These are phyloP conservation scores for Diachrysia chrysitis DNA, from an alignment of 2,888 invertebrate genomes.

Conservation along the genomic window DNA sequence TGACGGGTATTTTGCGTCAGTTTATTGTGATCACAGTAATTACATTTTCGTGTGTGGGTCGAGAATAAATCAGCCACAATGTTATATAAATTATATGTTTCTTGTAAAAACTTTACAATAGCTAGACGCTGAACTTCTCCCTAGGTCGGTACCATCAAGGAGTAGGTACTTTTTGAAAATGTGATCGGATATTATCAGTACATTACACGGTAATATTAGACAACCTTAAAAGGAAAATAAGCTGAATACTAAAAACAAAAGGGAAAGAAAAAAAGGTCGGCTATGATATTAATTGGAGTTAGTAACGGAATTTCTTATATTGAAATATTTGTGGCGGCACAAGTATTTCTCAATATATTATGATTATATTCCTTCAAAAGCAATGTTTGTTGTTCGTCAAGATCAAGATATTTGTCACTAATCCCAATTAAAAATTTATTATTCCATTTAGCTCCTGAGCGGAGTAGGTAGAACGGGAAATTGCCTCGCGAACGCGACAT, in stretches of 20 bases:
- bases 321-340: slow-evolving; percentile 29
- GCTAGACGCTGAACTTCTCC: not conserved
- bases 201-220: slow-evolving; percentile 17
- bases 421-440: slow-evolving; percentile 62
- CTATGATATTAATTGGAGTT: slow-evolving; percentile 9
- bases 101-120: not conserved
- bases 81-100: not conserved
- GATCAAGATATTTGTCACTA: slow-evolving; percentile 41
- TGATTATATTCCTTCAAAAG: slow-evolving; percentile 28
- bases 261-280: slow-evolving; percentile 44
- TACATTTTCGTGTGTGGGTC: not conserved
- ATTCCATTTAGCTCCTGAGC: slow-evolving; percentile 65
- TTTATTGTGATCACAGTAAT: slow-evolving; percentile 6
- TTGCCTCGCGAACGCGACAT: slow-evolving; percentile 79
- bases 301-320: slow-evolving; percentile 24
- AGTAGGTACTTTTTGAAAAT: not conserved
- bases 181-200: not conserved
- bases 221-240: slow-evolving; percentile 7
- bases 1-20: not conserved
- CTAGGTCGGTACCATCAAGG: too few relatives aligned
- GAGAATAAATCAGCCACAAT: not conserved
- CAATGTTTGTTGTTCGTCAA: slow-evolving; percentile 27
- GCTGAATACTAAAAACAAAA: slow-evolving; percentile 32
- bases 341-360: slow-evolving; percentile 41
- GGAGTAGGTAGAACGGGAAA: slow-evolving; percentile 76